Percentiles rank a stretch among this genome's conserved stretches.
Conservation (phyloP, 1,140 invertebrate genomes). For the Leptestheria dahalacensis region DNA sequence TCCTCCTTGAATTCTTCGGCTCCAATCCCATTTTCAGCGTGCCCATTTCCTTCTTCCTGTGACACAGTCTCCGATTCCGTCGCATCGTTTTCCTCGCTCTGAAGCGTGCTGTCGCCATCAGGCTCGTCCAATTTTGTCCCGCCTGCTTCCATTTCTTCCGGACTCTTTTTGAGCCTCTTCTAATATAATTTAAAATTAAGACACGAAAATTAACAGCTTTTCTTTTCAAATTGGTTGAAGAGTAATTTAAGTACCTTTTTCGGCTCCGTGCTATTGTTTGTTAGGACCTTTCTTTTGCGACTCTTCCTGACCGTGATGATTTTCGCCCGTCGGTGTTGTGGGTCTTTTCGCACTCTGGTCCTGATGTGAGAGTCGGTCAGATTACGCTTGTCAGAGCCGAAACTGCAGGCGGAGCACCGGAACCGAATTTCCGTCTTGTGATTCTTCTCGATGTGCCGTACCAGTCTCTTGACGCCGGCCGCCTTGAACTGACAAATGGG, state of each 20-base stretch:
- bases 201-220: too few species aligned
- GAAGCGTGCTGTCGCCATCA: too few species aligned
- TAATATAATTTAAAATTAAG: too few species aligned
- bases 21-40: not conserved
- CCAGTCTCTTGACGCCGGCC: not conserved
- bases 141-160: too few species aligned
- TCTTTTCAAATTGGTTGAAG: too few species aligned
- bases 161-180: too few species aligned
- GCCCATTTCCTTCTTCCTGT: not conserved
- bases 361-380: not conserved
- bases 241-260: too few species aligned
- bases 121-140: not conserved
- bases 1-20: not conserved
- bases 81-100: not conserved
- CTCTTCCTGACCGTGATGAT: too few species aligned
- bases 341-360: not conserved
- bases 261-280: too few species aligned
- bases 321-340: not conserved
- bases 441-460: not conserved
- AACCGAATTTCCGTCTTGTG: not conserved
- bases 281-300: too few species aligned
- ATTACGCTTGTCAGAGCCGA: not conserved
- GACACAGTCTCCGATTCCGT: not conserved
- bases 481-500: not conserved
- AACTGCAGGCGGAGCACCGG: not conserved